These are phyloP conservation scores for Heliconius eleuchia DNA, from an alignment of 1,140 invertebrate genomes.

Conservation along the genomic window DNA sequence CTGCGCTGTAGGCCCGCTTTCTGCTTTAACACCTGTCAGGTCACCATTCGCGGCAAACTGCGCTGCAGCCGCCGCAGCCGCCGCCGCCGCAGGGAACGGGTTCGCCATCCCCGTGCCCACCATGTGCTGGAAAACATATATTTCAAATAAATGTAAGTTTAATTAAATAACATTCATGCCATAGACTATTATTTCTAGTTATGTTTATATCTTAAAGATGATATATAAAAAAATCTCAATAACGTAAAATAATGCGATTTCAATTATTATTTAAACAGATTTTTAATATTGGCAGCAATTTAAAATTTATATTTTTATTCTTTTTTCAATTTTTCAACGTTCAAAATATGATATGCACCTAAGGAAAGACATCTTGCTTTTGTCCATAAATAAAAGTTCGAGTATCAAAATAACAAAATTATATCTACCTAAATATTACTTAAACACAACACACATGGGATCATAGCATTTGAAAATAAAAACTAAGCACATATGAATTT, in stretches of 20 bases:
- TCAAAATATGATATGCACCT: not conserved
- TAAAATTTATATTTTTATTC: not conserved
- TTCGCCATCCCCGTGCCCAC: constrained; percentile 95
- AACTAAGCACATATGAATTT: not conserved
- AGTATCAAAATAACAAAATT: no score
- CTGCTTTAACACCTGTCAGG: constrained; percentile 82
- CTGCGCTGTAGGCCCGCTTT: constrained; percentile 70
- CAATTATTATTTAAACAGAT: not conserved
- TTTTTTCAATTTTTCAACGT: not conserved
- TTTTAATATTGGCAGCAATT: not conserved
- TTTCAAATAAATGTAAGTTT: not conserved
- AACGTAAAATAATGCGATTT: not conserved
- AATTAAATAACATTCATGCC: not conserved
- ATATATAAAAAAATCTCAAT: no score
- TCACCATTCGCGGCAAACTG: constrained; percentile 87
- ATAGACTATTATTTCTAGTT: no score
- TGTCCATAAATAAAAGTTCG: no score
- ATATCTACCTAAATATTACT: no score
- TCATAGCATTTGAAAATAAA: not conserved
- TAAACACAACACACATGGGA: no score
- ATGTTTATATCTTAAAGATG: no score
- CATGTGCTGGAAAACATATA: constrained; percentile 90
- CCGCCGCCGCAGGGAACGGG: constrained; percentile 90
- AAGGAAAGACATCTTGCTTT: not conserved
- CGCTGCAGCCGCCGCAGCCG: constrained; percentile 85